Conservation (phyloP, 2,888 invertebrate genomes). For the Isoperla grammatica region DNA sequence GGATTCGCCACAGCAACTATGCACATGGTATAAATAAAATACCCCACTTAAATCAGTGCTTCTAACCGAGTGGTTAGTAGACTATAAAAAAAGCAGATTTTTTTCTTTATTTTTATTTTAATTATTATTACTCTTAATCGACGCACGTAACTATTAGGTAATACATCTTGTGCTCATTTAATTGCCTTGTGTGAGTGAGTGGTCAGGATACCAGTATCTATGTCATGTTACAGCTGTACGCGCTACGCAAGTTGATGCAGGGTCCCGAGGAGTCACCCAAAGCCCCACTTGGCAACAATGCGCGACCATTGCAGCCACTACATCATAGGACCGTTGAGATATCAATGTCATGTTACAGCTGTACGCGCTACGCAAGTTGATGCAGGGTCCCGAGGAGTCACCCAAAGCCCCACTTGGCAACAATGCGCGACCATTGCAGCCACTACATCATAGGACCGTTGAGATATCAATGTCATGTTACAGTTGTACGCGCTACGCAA, state of each 20-base stretch:
- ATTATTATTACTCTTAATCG: too few species aligned
- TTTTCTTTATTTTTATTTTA: too few species aligned
- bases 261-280: slow-evolving; percentile 80
- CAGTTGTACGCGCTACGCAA: slow-evolving; percentile 83
- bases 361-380: slow-evolving; percentile 78
- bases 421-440: slow-evolving; percentile 88
- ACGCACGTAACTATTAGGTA: too few species aligned
- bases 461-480: slow-evolving; percentile 58
- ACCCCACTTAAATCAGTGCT: too few species aligned
- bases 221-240: slow-evolving; percentile 75
- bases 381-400: slow-evolving; percentile 80
- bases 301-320: slow-evolving; percentile 82
- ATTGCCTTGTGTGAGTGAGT: too few species aligned
- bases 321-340: slow-evolving; percentile 91
- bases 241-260: slow-evolving; percentile 81
- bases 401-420: slow-evolving; percentile 90
- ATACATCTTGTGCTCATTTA: too few species aligned
- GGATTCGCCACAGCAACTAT: too few species aligned
- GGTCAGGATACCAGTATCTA: too few species aligned
- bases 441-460: slow-evolving; percentile 86
- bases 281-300: slow-evolving; percentile 90
- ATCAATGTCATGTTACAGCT: slow-evolving; percentile 70
- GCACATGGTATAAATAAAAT: too few species aligned
- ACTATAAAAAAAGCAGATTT: too few species aligned
- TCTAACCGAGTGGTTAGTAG: too few species aligned